phyloP scores from a whole-genome alignment of 2,888 invertebrate genomes.

The Mythimna ferrago region DNA sequence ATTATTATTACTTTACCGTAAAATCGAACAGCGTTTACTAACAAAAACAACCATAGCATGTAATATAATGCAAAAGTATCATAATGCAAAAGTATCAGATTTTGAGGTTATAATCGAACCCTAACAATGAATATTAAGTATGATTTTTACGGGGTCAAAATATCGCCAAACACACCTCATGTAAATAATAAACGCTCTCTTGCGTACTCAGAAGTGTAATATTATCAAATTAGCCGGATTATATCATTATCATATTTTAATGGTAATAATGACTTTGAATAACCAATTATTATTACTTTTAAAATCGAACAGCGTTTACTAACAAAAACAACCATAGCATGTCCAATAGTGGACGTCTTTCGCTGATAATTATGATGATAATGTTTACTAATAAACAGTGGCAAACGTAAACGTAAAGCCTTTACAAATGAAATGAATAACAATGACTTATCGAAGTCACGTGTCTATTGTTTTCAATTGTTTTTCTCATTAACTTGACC shows the following conservation, averaged over 20 bases:
- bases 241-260: neutral
- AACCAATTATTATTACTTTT: neutral
- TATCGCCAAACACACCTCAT: too few relatives aligned
- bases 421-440: conserved; percentile 13
- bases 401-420: conserved; percentile 17
- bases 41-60: neutral
- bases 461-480: conserved; percentile 42
- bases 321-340: neutral
- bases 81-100: too few relatives aligned
- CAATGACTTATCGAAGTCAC: conserved; percentile 24
- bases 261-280: neutral
- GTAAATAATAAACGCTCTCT: neutral
- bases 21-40: conserved; percentile 2
- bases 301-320: conserved; percentile 1
- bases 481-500: conserved; percentile 15
- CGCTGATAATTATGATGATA: too few relatives aligned
- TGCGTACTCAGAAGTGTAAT: neutral
- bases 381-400: neutral
- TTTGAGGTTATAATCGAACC: too few relatives aligned
- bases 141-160: too few relatives aligned
- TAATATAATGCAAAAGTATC: too few relatives aligned
- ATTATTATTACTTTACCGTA: neutral
- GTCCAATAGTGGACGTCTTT: too few relatives aligned
- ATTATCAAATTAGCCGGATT: too few relatives aligned
- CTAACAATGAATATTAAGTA: too few relatives aligned